These are phyloP conservation scores for Rafetus swinhoei DNA, from an alignment of 2,113 vertebrate genomes.

Conservation along the genomic window DNA sequence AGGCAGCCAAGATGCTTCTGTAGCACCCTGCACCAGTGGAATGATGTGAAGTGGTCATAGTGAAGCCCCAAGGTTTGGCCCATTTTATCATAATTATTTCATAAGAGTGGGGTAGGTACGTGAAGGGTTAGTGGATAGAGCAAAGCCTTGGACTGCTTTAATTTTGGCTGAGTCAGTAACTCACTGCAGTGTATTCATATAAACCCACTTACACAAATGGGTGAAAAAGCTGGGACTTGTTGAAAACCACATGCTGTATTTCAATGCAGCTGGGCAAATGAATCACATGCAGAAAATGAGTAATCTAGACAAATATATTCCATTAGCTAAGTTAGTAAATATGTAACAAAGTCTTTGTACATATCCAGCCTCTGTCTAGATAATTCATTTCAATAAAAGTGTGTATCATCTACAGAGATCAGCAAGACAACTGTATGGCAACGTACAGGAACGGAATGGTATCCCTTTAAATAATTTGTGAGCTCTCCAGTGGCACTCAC, in stretches of 20 bases:
- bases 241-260: neutral
- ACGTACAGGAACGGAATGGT: neutral
- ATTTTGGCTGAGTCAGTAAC: slow-evolving; percentile 19
- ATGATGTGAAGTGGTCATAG: neutral
- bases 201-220: neutral
- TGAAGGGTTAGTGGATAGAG: neutral
- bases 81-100: neutral
- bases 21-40: neutral
- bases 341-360: neutral
- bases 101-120: neutral
- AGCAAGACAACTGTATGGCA: neutral
- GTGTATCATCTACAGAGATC: neutral
- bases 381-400: neutral
- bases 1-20: neutral
- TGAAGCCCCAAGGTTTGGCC: neutral
- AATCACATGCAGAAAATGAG: fast-evolving
- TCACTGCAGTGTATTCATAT: neutral
- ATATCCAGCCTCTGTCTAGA: neutral
- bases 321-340: neutral
- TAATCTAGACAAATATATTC: neutral
- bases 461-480: neutral
- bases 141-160: neutral
- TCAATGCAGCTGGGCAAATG: neutral
- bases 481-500: neutral
- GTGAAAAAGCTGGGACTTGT: neutral